Evolutionary conservation across 2,888 invertebrate genomes (phyloP), one percentile per base, ranked within the genome.

Genomic region (Epistrophella euchroma): DNA sequence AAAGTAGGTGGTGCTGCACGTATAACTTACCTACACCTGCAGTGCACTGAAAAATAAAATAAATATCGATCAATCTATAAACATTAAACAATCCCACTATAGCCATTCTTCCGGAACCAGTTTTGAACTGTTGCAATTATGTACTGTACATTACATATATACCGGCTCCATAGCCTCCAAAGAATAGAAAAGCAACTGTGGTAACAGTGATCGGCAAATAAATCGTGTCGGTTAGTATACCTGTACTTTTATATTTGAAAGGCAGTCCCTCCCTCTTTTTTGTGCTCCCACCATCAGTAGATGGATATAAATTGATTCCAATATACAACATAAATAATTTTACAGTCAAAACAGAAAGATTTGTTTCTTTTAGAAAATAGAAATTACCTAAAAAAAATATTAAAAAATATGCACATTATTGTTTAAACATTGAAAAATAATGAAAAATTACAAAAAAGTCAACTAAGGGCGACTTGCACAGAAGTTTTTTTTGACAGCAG

Each of bases 261-360:
- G 13, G 17, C 45, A 28, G 13, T 4, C 17, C 62, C n/a, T 19
- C 13, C 17, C 37, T 15, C 17, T 25, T 2, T 64, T 32, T 28
- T 28, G 17, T 32, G 11, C 13, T 64, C 13, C 13, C 45, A 45
- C 28, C 17, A 32, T 32, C 9, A 47, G 2, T 45, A 19, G 45
- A 64, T 64, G 64, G 45, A 19, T 28, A 64, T 64, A 64, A 64
- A 64, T 64, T 64, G 64, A 64, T 32, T 45, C 17, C 45, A 52
- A 52, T 52, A 52, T 28, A 28, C 25, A 52, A 52, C 52, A 52
- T 25, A 52, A 52, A 52, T 52, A 52, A 1, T n/a, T 52, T 25
- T n/a, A 52, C 52, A 52, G 52, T 52, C 25, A 52, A 52, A 15
- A 52, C n/a, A 4, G 52, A 15, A 52, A 52, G 52, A 52, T 28